Evolutionary conservation across 2,888 invertebrate species (phyloP).

Genomic region (Drosophila stalkeri): DNA sequence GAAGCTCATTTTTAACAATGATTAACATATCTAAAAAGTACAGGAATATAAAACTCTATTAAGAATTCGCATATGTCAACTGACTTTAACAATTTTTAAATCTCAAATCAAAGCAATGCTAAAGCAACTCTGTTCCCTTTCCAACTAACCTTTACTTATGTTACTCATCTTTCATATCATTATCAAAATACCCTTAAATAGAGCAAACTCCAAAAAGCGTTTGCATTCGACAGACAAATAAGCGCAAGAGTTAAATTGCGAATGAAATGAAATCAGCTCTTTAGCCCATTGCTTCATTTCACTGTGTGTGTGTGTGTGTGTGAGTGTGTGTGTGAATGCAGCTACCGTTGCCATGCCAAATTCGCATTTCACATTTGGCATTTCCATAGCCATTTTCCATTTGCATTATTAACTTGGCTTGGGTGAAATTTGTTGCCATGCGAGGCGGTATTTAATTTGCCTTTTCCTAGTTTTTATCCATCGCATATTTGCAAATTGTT

Average conservation of each 20-base stretch:
- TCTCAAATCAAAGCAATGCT: neutral
- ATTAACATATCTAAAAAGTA: no score
- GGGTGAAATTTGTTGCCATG: slow-evolving; percentile 47
- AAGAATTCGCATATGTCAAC: neutral
- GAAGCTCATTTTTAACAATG: no score
- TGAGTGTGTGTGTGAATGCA: neutral
- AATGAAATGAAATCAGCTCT: slow-evolving; percentile 76
- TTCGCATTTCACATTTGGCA: slow-evolving; percentile 15
- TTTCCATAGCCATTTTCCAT: slow-evolving; percentile 47
- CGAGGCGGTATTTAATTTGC: slow-evolving; percentile 48
- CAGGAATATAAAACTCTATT: no score
- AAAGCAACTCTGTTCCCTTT: neutral
- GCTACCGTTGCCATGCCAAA: slow-evolving; percentile 12
- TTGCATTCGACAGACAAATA: slow-evolving; percentile 62
- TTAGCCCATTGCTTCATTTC: slow-evolving; percentile 56
- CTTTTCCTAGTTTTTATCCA: slow-evolving; percentile 32
- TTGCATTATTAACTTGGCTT: slow-evolving; percentile 70
- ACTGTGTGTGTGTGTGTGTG: neutral
- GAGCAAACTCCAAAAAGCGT: slow-evolving; percentile 9
- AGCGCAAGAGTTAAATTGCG: slow-evolving; percentile 61
- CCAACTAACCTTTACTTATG: neutral
- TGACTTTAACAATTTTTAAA: neutral
- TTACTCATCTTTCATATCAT: neutral
- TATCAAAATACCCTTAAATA: neutral
- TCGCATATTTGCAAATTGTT: slow-evolving; percentile 16